A percentile compares a stretch with the other conserved stretches of the same genome.
Conservation (phyloP, 1,140 invertebrate genomes). For the Neodiprion pinetum region DNA sequence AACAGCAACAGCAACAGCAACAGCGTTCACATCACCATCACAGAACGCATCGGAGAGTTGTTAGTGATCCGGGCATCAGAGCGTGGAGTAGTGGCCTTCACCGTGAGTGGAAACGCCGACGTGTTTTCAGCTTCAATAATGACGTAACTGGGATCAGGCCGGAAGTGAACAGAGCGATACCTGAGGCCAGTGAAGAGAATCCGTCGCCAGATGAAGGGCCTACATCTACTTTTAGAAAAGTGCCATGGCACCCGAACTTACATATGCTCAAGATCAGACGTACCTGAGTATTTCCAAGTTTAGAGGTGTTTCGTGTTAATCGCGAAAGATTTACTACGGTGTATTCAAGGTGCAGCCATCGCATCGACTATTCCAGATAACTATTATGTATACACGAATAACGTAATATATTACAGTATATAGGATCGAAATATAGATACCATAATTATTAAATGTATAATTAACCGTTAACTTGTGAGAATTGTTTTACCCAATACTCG, state of each 20-base stretch:
- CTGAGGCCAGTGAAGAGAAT: conserved; percentile 30
- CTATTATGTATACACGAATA: background rate
- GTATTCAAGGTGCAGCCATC: background rate
- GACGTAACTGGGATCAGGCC: conserved; percentile 23
- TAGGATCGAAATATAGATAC: background rate
- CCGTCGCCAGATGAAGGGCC: conserved; percentile 29
- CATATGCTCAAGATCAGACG: conserved; percentile 61
- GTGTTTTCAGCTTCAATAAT: conserved; percentile 40
- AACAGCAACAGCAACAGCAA: conserved; percentile 24
- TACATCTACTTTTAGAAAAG: conserved; percentile 58
- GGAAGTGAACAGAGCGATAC: conserved; percentile 22
- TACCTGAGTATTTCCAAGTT: conserved; percentile 27
- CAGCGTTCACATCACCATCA: conserved; percentile 28
- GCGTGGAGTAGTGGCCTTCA: conserved; percentile 24
- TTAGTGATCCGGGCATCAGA: conserved; percentile 42
- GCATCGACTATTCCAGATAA: background rate
- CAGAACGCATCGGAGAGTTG: conserved; percentile 38
- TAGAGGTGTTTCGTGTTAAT: background rate
- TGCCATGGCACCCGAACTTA: conserved; percentile 62
- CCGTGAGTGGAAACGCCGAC: conserved; percentile 24
- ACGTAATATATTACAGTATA: background rate
- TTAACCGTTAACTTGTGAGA: background rate
- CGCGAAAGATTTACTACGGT: background rate
- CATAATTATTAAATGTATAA: background rate
- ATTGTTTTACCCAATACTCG: background rate